Conservation (phyloP, 2,797 vertebrate genomes). For the Pseudopleuronectes americanus region DNA sequence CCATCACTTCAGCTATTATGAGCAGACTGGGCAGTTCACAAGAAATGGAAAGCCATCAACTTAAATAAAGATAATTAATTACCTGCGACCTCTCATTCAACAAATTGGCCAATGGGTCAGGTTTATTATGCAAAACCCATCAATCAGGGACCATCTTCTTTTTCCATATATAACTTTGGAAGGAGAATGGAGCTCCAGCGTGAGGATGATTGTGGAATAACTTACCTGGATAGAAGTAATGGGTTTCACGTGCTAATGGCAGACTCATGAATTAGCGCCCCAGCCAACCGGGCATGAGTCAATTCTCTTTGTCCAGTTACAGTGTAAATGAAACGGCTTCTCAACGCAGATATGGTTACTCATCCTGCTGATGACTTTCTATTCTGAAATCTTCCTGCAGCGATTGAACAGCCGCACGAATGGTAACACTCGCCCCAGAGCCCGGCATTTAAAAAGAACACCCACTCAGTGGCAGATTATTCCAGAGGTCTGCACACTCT, state of each 20-base stretch:
- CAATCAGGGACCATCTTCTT: constrained; percentile 41
- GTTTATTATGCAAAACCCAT: constrained; percentile 74
- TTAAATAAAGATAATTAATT: constrained; percentile 80
- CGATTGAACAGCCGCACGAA: constrained; percentile 52
- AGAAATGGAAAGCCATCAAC: constrained; percentile 50
- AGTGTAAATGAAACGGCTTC: constrained; percentile 61
- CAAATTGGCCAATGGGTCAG: constrained; percentile 49
- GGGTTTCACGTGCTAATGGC: constrained; percentile 70
- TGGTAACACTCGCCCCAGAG: constrained; percentile 24
- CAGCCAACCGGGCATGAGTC: constrained; percentile 59
- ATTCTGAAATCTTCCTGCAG: constrained; percentile 61
- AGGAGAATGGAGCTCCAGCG: constrained; percentile 29
- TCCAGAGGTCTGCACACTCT: constrained; percentile 23
- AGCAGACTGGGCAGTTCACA: constrained; percentile 49
- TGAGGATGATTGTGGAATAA: constrained; percentile 63
- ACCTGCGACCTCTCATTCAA: constrained; percentile 52
- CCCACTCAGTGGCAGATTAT: constrained; percentile 29
- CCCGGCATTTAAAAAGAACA: constrained; percentile 15
- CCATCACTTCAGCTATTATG: constrained; percentile 43
- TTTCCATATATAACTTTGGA: constrained; percentile 37
- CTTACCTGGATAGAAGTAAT: constrained; percentile 72
- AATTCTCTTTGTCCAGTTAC: constrained; percentile 58
- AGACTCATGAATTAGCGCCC: constrained; percentile 51
- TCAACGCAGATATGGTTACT: constrained; percentile 56
- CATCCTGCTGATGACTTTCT: constrained; percentile 66